Conservation (phyloP, 2,113 vertebrate genomes). For the Lepus europaeus region DNA sequence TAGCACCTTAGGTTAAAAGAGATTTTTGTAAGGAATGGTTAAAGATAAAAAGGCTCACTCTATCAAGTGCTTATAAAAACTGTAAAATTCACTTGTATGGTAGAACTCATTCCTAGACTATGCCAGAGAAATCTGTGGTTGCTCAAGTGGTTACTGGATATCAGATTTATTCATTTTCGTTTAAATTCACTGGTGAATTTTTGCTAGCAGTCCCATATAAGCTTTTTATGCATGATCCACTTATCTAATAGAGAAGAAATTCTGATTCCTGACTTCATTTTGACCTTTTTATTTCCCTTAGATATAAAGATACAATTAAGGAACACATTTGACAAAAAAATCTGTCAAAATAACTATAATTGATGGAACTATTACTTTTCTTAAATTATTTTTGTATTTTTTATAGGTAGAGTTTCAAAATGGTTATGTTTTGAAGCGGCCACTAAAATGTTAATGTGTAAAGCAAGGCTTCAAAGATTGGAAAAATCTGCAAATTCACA, state of each 20-base stretch:
- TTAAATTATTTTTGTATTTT: not conserved
- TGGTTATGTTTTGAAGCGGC: constrained; percentile 24
- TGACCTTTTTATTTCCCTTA: constrained; percentile 28
- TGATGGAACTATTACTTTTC: constrained; percentile 46
- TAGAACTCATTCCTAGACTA: not conserved
- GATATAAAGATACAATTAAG: constrained; percentile 29
- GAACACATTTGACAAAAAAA: constrained; percentile 51
- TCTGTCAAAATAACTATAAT: constrained; percentile 45
- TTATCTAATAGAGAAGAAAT: constrained; percentile 57
- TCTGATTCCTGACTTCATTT: constrained; percentile 35
- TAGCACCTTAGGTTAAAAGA: constrained; percentile 34
- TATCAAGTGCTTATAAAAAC: constrained; percentile 26
- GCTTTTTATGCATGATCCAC: not conserved
- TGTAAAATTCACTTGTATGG: constrained; percentile 26
- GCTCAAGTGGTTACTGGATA: constrained; percentile 6
- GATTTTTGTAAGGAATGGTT: constrained; percentile 32
- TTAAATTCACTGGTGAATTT: constrained; percentile 44
- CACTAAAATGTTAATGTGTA: constrained; percentile 3
- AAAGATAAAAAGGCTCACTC: constrained; percentile 24
- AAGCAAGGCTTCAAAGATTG: constrained; percentile 57
- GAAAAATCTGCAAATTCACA: not conserved
- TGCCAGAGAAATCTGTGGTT: constrained; percentile 4
- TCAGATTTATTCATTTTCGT: constrained; percentile 32
- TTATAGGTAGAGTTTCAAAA: constrained; percentile 46
- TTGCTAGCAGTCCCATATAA: constrained; percentile 37